Conservation (phyloP, 2,797 vertebrate species). For the Carduelis carduelis region DNA sequence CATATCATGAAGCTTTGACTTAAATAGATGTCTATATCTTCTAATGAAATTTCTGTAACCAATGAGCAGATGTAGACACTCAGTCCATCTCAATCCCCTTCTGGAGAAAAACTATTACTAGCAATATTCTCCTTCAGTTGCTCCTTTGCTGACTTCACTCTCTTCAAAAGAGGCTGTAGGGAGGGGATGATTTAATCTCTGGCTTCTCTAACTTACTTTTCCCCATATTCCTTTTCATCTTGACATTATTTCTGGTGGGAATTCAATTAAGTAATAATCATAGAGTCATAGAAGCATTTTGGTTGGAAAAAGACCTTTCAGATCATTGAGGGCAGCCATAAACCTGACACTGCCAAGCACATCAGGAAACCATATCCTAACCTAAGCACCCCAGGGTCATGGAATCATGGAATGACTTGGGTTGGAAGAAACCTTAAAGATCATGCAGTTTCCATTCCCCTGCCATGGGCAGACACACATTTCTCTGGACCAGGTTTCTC, state of each 20-base stretch:
- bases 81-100: neutral
- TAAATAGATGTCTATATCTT: neutral
- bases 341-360: neutral
- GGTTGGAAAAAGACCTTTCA: neutral
- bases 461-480: neutral
- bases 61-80: neutral
- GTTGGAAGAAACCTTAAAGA: neutral
- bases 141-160: neutral
- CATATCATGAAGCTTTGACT: neutral
- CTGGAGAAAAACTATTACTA: neutral
- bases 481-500: neutral
- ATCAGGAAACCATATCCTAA: neutral
- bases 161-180: neutral
- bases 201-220: neutral
- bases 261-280: neutral
- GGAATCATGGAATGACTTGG: neutral
- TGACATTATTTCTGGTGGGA: neutral
- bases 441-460: rapidly evolving
- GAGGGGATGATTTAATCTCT: neutral
- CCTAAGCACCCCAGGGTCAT: neutral
- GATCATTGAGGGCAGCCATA: too few relatives aligned
- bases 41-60: neutral
- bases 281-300: neutral
- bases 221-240: neutral
- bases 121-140: neutral